Evolutionary conservation across 2,113 vertebrate species (phyloP).

Genomic region (Mormyrus lacerda): DNA sequence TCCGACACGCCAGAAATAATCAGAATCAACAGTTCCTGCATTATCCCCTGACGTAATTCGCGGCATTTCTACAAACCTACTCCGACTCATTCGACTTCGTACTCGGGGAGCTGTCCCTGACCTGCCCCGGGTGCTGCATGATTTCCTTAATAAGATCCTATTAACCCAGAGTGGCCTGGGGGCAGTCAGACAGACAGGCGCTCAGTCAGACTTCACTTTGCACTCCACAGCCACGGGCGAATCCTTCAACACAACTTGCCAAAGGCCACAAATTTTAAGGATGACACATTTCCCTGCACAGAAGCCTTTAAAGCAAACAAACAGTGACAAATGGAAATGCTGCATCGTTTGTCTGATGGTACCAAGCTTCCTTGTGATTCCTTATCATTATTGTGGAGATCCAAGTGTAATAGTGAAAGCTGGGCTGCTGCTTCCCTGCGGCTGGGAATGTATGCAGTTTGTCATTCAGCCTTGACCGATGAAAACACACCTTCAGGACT

Average conservation of each 20-base stretch:
- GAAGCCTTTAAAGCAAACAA: not conserved
- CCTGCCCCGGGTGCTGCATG: not conserved
- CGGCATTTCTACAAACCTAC: not conserved
- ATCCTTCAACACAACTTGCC: not conserved
- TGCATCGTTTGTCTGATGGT: not conserved
- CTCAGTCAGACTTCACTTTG: not conserved
- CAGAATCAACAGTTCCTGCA: not conserved
- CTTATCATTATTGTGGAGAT: not conserved
- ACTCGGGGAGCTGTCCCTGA: not conserved
- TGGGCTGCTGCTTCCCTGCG: not conserved
- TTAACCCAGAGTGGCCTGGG: not conserved
- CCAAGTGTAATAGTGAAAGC: not conserved
- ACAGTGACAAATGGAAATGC: not conserved
- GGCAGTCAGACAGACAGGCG: not conserved
- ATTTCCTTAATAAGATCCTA: not conserved
- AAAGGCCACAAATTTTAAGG: not conserved
- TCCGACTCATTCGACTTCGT: not conserved
- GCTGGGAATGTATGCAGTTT: not conserved
- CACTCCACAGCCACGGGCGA: not conserved
- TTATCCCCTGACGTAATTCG: not conserved
- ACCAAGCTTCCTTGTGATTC: not conserved
- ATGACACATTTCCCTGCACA: not conserved
- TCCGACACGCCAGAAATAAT: not conserved
- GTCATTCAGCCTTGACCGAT: not conserved
- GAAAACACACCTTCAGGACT: not conserved